These are phyloP conservation scores for Sapayoa aenigma DNA, from an alignment of 2,113 vertebrate genomes.

Conservation along the genomic window DNA sequence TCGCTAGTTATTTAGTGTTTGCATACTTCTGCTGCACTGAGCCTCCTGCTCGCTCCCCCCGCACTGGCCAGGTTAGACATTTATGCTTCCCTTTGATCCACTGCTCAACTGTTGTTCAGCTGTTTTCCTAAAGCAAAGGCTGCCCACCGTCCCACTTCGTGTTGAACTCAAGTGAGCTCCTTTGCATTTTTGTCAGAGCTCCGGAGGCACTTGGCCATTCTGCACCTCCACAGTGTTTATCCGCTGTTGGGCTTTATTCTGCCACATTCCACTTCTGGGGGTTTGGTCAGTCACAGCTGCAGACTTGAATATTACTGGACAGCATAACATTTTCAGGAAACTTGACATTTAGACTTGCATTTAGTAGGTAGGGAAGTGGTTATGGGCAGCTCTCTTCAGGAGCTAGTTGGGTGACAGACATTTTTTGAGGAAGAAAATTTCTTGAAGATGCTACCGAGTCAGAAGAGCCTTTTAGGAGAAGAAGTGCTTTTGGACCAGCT, in stretches of 20 bases:
- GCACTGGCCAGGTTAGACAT: background rate
- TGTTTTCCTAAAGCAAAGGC: background rate
- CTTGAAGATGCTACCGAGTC: background rate
- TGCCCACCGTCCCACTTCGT: background rate
- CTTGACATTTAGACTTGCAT: background rate
- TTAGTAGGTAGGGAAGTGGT: background rate
- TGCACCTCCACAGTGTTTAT: fast-evolving
- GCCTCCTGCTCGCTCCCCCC: background rate
- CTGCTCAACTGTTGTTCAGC: background rate
- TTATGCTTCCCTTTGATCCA: background rate
- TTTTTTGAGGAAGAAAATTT: background rate
- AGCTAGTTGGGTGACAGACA: background rate
- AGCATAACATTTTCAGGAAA: background rate
- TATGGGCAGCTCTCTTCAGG: background rate
- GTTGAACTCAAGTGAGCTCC: background rate
- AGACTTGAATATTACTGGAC: background rate
- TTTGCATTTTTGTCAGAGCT: background rate
- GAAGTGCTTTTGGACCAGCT: background rate
- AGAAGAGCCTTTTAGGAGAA: background rate
- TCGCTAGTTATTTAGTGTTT: background rate
- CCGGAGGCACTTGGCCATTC: background rate
- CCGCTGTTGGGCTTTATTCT: background rate
- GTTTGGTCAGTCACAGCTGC: background rate
- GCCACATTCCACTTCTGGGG: background rate
- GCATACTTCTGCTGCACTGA: background rate